Evolutionary conservation across 2,888 invertebrate species (phyloP).

Genomic region (Eilema griseolum): DNA sequence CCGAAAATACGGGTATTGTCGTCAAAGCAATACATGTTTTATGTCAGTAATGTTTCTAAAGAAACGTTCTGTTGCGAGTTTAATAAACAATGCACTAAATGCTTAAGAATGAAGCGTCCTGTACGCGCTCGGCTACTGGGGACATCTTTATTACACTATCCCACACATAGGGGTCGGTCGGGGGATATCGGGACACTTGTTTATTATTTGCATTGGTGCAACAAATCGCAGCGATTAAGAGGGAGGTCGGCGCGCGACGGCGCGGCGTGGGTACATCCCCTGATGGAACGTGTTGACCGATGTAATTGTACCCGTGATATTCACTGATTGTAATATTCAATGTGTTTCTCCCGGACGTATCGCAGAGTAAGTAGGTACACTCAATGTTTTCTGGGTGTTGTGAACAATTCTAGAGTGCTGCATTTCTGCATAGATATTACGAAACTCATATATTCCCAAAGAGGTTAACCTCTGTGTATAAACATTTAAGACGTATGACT

Average conservation of each 20-base stretch:
- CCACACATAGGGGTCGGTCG: neutral
- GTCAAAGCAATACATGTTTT: no score
- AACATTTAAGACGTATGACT: no score
- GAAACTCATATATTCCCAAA: no score
- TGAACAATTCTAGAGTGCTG: neutral
- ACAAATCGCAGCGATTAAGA: constrained; percentile 12
- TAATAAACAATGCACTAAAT: no score
- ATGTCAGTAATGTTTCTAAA: no score
- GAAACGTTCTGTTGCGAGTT: no score
- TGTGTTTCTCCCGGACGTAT: neutral
- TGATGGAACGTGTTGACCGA: neutral
- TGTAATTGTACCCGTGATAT: neutral
- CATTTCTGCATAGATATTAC: no score
- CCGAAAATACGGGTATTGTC: no score
- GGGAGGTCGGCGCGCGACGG: neutral
- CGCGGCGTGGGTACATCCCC: neutral
- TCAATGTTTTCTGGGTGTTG: neutral
- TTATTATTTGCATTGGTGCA: constrained; percentile 9
- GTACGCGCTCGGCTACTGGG: neutral
- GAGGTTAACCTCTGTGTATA: no score
- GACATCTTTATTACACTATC: constrained; percentile 6
- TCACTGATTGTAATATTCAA: neutral
- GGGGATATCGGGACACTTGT: neutral
- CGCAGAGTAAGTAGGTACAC: neutral
- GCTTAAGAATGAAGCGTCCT: no score